phyloP scores from a whole-genome alignment of 2,888 invertebrate genomes.

The Mimumesa dahlbomi region DNA sequence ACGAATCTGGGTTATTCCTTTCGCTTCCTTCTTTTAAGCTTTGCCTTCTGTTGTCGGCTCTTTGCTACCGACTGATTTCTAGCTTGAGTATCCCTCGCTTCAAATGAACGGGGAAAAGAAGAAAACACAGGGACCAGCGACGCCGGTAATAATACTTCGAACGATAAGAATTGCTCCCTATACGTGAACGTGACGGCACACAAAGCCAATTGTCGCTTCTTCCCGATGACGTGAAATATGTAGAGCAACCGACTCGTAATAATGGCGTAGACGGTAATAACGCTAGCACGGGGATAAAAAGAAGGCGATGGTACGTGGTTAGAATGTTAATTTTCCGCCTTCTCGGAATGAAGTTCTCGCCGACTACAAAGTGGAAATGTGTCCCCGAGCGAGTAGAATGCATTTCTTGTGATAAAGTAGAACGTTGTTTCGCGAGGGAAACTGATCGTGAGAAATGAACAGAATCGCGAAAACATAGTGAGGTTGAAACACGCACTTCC shows the following conservation, averaged over 20 bases:
- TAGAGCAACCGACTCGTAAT: background rate
- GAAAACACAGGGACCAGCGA: background rate
- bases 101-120: no score
- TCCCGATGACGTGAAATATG: background rate
- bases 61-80: background rate
- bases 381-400: background rate
- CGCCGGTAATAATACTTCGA: slow-evolving; percentile 6
- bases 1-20: slow-evolving; percentile 6
- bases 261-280: background rate
- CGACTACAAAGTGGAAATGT: no score
- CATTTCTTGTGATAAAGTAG: background rate
- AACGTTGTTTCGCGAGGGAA: background rate
- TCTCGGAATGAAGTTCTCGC: no score
- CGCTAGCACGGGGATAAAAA: no score
- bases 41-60: background rate
- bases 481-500: no score
- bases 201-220: background rate
- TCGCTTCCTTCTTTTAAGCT: background rate
- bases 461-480: background rate
- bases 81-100: background rate
- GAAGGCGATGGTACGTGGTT: background rate
- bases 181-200: background rate
- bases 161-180: slow-evolving; percentile 1
- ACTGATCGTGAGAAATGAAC: background rate
- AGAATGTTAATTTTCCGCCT: slow-evolving; percentile 3